Evolutionary conservation across 1,140 invertebrate genomes (phyloP), one percentile per base, ranked within the genome.

Genomic region (Drosophila repletoides): DNA sequence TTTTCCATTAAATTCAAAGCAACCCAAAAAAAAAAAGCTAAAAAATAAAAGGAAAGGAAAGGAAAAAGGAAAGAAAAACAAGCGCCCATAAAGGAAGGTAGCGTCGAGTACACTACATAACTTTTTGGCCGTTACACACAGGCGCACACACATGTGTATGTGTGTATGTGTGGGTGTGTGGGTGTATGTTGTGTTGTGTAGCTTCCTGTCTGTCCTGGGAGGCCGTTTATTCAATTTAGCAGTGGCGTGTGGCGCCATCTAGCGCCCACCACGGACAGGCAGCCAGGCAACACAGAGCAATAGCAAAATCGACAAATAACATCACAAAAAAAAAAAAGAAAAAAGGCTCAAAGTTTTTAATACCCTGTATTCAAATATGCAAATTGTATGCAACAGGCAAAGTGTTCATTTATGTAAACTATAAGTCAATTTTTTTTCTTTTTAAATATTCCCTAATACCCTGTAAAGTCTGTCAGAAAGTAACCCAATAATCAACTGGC

Each of bases 1-100:
- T 83, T 83, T 83, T 83, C 79, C 79, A 83, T 83, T 83, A 83
- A 83, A 83, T 83, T 83, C 79, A 83, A 83, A 83, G 76, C 76
- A 83, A 65, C 58, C 80, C 64, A 84, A 84, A 83, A 80, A 86
- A 75, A 45, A 64, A 60, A 53, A 64, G 60, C 45, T 43, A 34
- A 52, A 55, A 52, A 59, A 51, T 24, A 49, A 31, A 41, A 63
- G 40, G 7, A 72, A 64, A 70, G 19, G 38, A 43, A 61, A 56
- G 52, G n/a, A 60, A 61, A 63, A 58, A 14, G 49, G 41, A 22
- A 56, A 76, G 55, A 55, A 84, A 79, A 81, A 81, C 63, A 67
- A 67, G 64, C 64, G 38, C 4, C 55, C 65, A 63, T 48, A 79
- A 69, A 76, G 68, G 72, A 81, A 81, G 77, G 77, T 76, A 83